Percentiles rank a stretch among this genome's conserved stretches.
phyloP scores from a whole-genome alignment of 2,797 vertebrate species.

The Thamnophis elegans region DNA sequence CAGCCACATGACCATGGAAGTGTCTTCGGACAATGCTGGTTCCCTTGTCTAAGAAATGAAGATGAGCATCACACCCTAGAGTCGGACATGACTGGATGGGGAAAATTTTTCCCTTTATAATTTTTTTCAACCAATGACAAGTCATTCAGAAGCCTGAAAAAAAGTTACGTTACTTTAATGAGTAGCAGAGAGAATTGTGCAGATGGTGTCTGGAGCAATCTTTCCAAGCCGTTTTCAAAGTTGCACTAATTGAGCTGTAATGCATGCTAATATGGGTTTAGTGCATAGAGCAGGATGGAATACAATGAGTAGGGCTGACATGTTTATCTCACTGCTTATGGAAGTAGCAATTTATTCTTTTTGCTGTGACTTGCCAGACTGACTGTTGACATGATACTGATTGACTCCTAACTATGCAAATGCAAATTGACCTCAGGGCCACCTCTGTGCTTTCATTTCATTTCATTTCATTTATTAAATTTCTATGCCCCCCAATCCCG shows the following conservation, averaged over 20 bases:
- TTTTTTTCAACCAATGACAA: background rate
- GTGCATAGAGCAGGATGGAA: background rate
- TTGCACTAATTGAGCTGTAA: background rate
- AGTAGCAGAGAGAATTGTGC: background rate
- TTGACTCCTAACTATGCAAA: constrained; percentile 11
- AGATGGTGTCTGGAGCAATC: background rate
- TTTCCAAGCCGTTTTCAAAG: background rate
- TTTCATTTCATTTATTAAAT: no score
- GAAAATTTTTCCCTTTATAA: background rate
- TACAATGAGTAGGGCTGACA: background rate
- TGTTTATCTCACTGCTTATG: background rate
- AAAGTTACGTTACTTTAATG: background rate
- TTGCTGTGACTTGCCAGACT: background rate
- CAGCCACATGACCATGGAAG: background rate
- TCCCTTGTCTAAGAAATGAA: background rate
- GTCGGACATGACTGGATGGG: background rate
- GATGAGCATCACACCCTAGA: background rate
- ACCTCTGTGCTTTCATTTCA: background rate
- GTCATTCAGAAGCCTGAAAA: background rate
- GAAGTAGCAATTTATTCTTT: background rate
- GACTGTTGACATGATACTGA: background rate
- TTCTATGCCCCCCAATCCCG: no score
- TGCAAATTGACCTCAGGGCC: background rate
- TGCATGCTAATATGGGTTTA: background rate
- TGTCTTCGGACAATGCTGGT: background rate